Percentiles rank a stretch among this genome's conserved stretches.
Evolutionary conservation across 2,888 invertebrate genomes (phyloP).

Genomic region (Eustalomyia histrio): DNA sequence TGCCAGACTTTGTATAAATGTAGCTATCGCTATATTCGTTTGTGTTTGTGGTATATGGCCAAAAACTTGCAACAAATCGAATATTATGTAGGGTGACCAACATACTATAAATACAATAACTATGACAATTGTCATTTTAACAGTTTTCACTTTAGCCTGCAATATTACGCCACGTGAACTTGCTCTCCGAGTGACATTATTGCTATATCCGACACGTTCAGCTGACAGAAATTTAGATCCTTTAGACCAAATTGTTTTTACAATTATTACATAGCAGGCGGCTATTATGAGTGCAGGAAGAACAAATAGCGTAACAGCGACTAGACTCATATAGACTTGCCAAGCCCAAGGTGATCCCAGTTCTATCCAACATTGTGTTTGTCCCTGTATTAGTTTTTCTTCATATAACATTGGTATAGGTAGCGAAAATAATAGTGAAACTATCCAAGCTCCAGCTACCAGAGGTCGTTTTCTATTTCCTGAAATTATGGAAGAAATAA

Average conservation of each 20-base stretch:
- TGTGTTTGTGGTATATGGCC: constrained; percentile 89
- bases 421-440: constrained; percentile 89
- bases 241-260: constrained; percentile 95
- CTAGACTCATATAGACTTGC: constrained; percentile 93
- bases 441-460: constrained; percentile 89
- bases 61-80: constrained; percentile 93
- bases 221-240: constrained; percentile 78
- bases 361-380: constrained; percentile 94
- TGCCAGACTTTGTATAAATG: constrained; percentile 94
- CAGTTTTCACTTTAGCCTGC: constrained; percentile 96
- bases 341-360: constrained; percentile 86
- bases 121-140: constrained; percentile 98
- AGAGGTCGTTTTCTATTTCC: constrained; percentile 92
- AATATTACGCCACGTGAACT: constrained; percentile 96
- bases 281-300: constrained; percentile 93
- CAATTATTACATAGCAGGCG: constrained; percentile 94
- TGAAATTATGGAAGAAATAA: constrained; percentile 74
- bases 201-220: constrained; percentile 75
- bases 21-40: constrained; percentile 90
- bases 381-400: constrained; percentile 88
- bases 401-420: constrained; percentile 91
- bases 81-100: constrained; percentile 97
- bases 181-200: constrained; percentile 85
- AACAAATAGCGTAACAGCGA: constrained; percentile 90
- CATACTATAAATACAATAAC: constrained; percentile 96